phyloP scores from a whole-genome alignment of 1,140 invertebrate species.

The Drosophila lacertosa region DNA sequence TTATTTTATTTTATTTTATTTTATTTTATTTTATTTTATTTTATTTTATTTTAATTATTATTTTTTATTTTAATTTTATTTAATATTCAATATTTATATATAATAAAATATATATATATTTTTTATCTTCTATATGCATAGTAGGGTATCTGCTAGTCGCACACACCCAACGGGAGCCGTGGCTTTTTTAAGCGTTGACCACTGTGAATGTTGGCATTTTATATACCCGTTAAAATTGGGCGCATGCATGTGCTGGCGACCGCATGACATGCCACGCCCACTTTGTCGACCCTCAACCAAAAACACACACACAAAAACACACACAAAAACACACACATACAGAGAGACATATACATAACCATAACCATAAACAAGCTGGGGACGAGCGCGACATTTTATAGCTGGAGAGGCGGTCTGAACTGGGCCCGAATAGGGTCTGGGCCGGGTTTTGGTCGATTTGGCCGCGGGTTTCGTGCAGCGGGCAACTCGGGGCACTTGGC shows the following conservation, averaged over 20 bases:
- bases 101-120: no score
- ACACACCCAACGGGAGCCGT: no score
- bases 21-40: no score
- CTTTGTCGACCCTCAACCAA: conserved; percentile 8
- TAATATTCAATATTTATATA: no score
- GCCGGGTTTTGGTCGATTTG: conserved; percentile 13
- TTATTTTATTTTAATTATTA: no score
- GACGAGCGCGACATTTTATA: conserved; percentile 70
- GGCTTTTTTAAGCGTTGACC: no score
- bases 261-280: conserved; percentile 42
- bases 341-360: conserved; percentile 39
- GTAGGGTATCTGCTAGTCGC: no score
- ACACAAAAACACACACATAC: conserved; percentile 2
- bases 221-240: conserved; percentile 56
- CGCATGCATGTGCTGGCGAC: conserved; percentile 42
- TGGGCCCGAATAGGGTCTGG: no score
- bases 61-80: no score
- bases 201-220: conserved; percentile 49
- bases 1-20: no score
- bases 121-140: no score
- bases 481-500: conserved; percentile 52
- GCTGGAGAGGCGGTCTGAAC: conserved; percentile 34
- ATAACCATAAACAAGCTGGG: conserved; percentile 75
- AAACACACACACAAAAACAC: conserved; percentile 21
- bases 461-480: conserved; percentile 1